These are phyloP conservation scores for Mizuhopecten yessoensis DNA, from an alignment of 1,140 invertebrate genomes.

Conservation along the genomic window DNA sequence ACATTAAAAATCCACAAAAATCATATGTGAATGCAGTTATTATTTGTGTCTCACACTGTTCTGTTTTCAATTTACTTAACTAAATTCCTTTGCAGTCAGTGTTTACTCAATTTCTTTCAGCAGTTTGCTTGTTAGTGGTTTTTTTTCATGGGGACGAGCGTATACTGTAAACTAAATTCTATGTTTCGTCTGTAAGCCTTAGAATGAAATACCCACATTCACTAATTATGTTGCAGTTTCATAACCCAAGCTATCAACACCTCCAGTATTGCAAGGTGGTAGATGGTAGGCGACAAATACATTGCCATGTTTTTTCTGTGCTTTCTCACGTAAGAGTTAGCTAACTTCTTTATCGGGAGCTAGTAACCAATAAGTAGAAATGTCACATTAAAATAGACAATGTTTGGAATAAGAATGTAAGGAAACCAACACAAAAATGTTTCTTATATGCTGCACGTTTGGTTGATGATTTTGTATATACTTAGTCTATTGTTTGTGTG, in stretches of 20 bases:
- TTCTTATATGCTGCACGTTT: too few relatives aligned
- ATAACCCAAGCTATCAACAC: neutral
- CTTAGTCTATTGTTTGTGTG: too few relatives aligned
- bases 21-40: neutral
- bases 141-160: neutral
- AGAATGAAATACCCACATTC: neutral
- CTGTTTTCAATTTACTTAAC: constrained; percentile 18
- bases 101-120: neutral
- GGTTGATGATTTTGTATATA: too few relatives aligned
- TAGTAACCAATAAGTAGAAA: too few relatives aligned
- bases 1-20: too few relatives aligned
- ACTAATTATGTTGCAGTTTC: neutral
- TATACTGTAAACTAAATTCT: neutral
- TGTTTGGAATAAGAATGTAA: too few relatives aligned
- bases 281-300: neutral
- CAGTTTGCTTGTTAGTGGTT: neutral
- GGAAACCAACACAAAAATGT: too few relatives aligned
- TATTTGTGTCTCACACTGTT: neutral
- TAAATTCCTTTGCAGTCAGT: neutral
- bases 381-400: too few relatives aligned
- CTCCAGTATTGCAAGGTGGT: neutral
- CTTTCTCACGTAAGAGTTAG: neutral
- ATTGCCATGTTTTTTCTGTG: neutral
- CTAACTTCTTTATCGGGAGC: neutral
- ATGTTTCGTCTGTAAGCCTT: neutral